Conservation (phyloP, 2,113 vertebrate genomes). For the Gymnorhina tibicen region DNA sequence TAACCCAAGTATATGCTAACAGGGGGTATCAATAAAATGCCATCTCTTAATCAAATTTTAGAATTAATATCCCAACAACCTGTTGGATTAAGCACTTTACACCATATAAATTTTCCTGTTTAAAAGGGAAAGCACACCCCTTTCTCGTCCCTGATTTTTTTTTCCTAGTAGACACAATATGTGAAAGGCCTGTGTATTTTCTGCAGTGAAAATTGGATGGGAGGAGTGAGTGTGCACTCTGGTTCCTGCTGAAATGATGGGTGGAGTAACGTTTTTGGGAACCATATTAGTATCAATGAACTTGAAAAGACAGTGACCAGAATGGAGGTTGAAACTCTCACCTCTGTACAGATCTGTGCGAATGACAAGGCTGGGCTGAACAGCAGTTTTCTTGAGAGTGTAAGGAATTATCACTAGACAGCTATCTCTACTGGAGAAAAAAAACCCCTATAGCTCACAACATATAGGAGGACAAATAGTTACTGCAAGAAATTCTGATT, state of each 20-base stretch:
- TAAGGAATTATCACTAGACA: not conserved
- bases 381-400: not conserved
- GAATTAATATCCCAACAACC: not conserved
- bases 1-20: not conserved
- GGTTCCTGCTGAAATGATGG: not conserved
- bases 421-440: not conserved
- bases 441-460: accelerated
- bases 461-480: not conserved
- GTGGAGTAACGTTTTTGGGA: not conserved
- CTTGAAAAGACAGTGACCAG: not conserved
- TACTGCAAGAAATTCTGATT: not conserved
- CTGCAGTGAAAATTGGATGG: not conserved
- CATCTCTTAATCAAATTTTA: not conserved
- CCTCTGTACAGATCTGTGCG: not conserved
- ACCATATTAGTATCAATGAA: not conserved
- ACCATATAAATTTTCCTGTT: not conserved
- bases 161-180: not conserved
- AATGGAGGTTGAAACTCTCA: not conserved
- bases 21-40: not conserved
- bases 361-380: not conserved
- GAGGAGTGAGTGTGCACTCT: not conserved
- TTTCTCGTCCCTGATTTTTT: not conserved
- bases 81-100: not conserved
- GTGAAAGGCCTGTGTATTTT: not conserved
- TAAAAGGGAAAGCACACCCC: not conserved